phyloP scores from a whole-genome alignment of 2,113 vertebrate genomes.

The Albula goreensis region DNA sequence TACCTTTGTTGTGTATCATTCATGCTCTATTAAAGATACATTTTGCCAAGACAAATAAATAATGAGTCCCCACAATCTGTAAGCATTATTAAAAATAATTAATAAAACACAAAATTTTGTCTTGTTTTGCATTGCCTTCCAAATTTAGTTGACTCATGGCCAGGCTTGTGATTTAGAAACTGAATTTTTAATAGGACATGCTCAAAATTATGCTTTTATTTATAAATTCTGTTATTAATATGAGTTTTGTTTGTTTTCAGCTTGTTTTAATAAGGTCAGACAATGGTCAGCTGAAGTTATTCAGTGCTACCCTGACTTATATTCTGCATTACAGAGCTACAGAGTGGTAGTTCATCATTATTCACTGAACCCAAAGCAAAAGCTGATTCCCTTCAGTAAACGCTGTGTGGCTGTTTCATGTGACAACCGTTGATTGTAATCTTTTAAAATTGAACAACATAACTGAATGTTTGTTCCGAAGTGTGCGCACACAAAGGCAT shows the following conservation, averaged over 20 bases:
- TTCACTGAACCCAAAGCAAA: slow-evolving; percentile 1
- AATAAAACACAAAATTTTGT: background rate
- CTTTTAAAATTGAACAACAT: background rate
- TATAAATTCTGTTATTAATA: background rate
- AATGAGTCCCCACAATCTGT: background rate
- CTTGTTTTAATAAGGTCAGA: background rate
- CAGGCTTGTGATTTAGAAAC: background rate
- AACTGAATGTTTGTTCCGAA: background rate
- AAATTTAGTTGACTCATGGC: background rate
- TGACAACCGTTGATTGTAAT: slow-evolving; percentile 1
- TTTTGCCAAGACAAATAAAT: background rate
- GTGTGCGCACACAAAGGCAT: background rate
- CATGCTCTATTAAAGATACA: background rate
- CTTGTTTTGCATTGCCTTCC: background rate
- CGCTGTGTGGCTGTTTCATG: background rate
- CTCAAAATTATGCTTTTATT: background rate
- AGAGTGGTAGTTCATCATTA: background rate
- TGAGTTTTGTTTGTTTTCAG: background rate
- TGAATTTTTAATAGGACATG: background rate
- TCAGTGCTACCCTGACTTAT: background rate
- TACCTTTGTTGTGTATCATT: background rate
- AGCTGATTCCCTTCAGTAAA: background rate
- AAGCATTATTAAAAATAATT: background rate
- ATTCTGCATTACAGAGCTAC: background rate
- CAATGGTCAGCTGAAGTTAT: slow-evolving; percentile 1